phyloP scores from a whole-genome alignment of 2,113 vertebrate species.

The Choloepus hoffmanni region DNA sequence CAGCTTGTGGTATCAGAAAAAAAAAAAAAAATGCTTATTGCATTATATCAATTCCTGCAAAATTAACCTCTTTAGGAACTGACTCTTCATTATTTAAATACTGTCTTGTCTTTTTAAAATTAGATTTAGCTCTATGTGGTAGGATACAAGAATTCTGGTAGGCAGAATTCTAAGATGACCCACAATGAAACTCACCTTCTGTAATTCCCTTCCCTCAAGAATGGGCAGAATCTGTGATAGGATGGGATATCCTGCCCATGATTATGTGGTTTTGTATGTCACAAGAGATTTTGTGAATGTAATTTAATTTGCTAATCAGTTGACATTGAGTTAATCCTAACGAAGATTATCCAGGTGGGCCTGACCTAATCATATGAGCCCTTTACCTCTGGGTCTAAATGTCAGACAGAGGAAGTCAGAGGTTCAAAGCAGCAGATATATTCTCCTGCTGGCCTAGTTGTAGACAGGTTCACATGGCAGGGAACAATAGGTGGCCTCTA shows the following conservation, averaged over 20 bases:
- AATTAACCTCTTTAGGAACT: conserved; percentile 8
- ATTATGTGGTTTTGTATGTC: neutral
- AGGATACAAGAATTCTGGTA: too few species aligned
- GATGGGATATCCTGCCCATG: neutral
- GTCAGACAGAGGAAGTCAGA: neutral
- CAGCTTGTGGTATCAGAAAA: neutral
- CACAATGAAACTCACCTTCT: neutral
- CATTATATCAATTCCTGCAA: neutral
- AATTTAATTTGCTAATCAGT: neutral
- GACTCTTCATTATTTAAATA: neutral
- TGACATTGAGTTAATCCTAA: neutral
- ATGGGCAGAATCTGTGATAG: neutral
- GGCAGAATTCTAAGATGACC: neutral
- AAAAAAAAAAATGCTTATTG: neutral
- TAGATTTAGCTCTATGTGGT: neutral
- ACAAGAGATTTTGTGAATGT: neutral
- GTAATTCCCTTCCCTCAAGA: neutral
- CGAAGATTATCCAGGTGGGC: neutral
- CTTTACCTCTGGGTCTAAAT: neutral
- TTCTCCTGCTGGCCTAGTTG: neutral
- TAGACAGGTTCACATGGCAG: neutral
- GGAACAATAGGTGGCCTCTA: neutral
- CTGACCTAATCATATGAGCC: neutral
- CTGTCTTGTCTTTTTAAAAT: neutral
- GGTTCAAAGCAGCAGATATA: neutral